Conservation (phyloP, 2,797 vertebrate genomes). For the Tragopan temminckii region DNA sequence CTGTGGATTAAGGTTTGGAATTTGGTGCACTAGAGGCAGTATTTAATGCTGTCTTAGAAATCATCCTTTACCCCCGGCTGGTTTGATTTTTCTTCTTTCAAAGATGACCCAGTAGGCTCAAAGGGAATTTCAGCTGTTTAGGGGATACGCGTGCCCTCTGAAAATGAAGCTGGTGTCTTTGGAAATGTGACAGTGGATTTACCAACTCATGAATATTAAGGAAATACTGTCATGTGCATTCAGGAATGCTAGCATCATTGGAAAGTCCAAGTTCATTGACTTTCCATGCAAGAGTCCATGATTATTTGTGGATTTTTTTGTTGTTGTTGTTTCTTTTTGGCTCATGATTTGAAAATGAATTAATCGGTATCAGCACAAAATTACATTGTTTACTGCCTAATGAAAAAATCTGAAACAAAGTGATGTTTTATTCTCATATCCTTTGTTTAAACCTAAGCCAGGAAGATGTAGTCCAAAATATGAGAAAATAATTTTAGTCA, state of each 20-base stretch:
- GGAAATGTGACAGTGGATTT: background rate
- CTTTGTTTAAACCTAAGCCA: background rate
- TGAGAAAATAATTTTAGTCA: background rate
- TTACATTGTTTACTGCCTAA: background rate
- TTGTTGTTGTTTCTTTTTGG: background rate
- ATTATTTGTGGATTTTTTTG: background rate
- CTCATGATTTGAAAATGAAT: background rate
- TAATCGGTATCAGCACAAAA: background rate
- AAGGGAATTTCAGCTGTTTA: background rate
- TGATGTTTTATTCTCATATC: background rate
- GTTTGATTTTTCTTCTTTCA: background rate
- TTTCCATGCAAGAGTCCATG: background rate
- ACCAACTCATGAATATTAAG: background rate
- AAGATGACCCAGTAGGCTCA: background rate
- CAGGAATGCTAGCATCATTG: fast-evolving
- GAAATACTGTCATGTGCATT: background rate
- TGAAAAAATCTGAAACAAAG: background rate
- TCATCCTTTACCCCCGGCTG: background rate
- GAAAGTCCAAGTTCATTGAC: background rate
- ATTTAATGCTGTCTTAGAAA: background rate
- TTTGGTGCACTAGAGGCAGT: background rate
- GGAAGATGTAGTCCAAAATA: background rate
- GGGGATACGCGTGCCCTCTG: background rate
- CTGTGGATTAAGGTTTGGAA: background rate
- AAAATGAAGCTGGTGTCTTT: background rate